These are phyloP conservation scores for Rhadina sibilatrix DNA, from an alignment of 2,113 vertebrate genomes.

Conservation along the genomic window DNA sequence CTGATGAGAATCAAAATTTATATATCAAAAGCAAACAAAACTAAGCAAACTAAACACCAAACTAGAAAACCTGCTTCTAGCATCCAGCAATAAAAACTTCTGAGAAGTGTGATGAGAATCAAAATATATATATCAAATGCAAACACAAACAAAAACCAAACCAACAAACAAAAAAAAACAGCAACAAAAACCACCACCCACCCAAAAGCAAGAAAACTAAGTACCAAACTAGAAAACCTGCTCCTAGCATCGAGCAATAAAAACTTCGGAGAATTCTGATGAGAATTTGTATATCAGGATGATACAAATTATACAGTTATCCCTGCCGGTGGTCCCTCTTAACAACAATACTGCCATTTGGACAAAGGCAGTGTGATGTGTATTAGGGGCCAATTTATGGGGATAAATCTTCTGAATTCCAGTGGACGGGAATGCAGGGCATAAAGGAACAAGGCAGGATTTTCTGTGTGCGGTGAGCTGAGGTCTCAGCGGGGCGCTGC, in stretches of 20 bases:
- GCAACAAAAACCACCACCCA: no score
- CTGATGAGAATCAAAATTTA: neutral
- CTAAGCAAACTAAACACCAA: neutral
- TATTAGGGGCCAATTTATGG: rapidly evolving
- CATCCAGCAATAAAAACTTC: neutral
- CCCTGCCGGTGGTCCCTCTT: rapidly evolving
- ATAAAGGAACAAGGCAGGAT: neutral
- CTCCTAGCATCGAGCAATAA: neutral
- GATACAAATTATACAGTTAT: rapidly evolving
- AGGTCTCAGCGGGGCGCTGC: rapidly evolving
- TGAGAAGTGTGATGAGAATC: neutral
- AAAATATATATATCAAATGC: neutral
- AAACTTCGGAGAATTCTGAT: neutral
- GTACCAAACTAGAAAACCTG: no score
- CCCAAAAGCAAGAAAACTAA: no score
- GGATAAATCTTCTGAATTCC: neutral
- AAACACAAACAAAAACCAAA: no score
- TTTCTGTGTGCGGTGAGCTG: neutral
- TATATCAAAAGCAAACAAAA: no score
- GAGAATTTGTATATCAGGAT: neutral
- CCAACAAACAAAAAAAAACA: no score
- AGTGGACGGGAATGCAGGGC: neutral
- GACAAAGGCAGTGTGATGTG: rapidly evolving
- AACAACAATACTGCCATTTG: no score
- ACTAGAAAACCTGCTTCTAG: neutral